phyloP scores from a whole-genome alignment of 2,113 vertebrate species.

The Callaeas wilsoni region DNA sequence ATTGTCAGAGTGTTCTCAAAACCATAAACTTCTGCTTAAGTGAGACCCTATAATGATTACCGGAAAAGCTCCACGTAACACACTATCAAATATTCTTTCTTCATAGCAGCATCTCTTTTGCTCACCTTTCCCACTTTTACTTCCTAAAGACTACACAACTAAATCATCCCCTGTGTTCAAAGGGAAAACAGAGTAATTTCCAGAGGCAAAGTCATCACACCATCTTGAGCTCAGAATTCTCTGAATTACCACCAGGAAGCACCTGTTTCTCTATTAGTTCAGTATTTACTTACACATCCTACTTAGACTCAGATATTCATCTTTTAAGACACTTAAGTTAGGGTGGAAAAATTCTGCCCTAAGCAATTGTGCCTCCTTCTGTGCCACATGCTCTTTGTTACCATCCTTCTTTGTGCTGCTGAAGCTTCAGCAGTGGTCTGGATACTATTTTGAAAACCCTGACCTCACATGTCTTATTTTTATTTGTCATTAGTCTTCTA shows the following conservation, averaged over 20 bases:
- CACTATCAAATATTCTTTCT: not conserved
- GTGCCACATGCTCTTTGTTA: not conserved
- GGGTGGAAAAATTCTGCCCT: not conserved
- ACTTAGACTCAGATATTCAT: not conserved
- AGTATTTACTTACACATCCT: not conserved
- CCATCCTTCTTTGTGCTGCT: not conserved
- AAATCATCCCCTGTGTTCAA: not conserved
- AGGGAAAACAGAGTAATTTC: not conserved
- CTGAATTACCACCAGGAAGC: not conserved
- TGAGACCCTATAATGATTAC: not conserved
- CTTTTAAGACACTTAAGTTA: rapidly evolving
- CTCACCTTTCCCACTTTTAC: not conserved
- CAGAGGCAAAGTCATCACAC: not conserved
- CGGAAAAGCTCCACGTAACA: not conserved
- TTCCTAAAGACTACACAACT: not conserved
- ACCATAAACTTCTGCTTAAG: not conserved
- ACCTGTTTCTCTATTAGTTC: not conserved
- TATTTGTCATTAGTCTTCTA: not conserved
- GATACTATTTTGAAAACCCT: not conserved
- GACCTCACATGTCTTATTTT: not conserved
- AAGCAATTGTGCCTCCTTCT: not conserved
- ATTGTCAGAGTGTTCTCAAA: not conserved
- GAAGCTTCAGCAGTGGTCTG: not conserved
- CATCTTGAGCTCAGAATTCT: not conserved
- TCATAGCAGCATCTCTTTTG: not conserved